Base-by-base conservation (phyloP, 2,797 vertebrate species). In the Pseudochromis fuscus region DNA sequence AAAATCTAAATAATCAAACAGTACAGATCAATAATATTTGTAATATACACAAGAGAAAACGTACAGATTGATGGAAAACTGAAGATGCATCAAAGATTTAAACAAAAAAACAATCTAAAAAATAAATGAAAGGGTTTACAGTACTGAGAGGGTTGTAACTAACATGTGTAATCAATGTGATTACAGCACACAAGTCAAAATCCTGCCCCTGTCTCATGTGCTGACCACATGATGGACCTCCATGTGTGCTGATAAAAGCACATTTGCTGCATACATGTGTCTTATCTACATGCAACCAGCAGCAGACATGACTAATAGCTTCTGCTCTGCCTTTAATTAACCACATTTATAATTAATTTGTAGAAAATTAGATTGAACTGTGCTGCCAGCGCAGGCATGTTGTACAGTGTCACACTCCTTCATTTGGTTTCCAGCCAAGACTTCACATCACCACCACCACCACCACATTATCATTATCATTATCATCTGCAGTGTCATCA, bases 241-340 rank as follows among this genome's bases (percentile, higher is more conserved):
- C 28, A 31, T 50, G 21, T 45, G 37, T 67, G 42, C 51, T 31
- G 30, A 15, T 33, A 30, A 45, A 49, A 7, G 6, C 62, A 50
- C 23, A 9, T 81, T 56, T 60, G 67, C 44, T 46, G 45, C 53
- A 63, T 51, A 13, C 45, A 31, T 19, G 50, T 28, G 55, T 63
- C 44, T 67, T 57, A 67, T 73, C 48, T 64, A 30, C 57, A 79
- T 55, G 61, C 74, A 5, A 65, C 35, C 71, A 50, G 51, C 3
- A 27, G 53, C 55, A 71, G 48, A 60, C 52, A 23, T 42, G 42
- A 75, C 79, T 87, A 91, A 90, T 75, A 60, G 78, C 63, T 73
- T 77, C 65, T 65, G 19, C 79, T 79, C 72, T 50, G 72, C 57
- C 62, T 68, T 84, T 88, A 87, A 91, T 92, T 88, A 86, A 31